Evolutionary conservation across 2,113 vertebrate genomes (phyloP).

Genomic region (Coturnix japonica): DNA sequence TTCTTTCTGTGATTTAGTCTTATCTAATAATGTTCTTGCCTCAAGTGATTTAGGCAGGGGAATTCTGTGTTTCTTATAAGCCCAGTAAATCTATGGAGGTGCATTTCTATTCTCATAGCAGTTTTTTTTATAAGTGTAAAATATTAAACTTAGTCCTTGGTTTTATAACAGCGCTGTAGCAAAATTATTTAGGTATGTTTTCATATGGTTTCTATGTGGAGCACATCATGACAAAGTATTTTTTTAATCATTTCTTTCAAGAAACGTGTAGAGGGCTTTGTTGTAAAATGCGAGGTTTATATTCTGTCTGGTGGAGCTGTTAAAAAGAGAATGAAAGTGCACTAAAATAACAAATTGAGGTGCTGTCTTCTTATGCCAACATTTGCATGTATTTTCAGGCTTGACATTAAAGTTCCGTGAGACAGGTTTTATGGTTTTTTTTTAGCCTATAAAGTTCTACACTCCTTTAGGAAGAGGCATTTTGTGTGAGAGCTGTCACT

Average conservation of each 20-base stretch:
- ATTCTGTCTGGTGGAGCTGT: conserved; percentile 38
- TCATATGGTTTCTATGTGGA: background rate
- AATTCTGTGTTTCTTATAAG: conserved; percentile 47
- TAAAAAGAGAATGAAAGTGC: conserved; percentile 40
- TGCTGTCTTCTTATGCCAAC: conserved; percentile 24
- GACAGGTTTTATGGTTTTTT: conserved; percentile 21
- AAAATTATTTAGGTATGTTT: background rate
- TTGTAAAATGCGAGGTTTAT: conserved; percentile 40
- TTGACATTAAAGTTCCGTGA: conserved; percentile 44
- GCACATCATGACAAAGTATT: background rate
- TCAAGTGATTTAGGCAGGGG: conserved; percentile 40
- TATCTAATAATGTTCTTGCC: conserved; percentile 48
- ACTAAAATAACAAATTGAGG: conserved; percentile 51
- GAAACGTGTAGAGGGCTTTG: background rate
- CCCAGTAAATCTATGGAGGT: conserved; percentile 44
- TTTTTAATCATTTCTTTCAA: conserved; percentile 11
- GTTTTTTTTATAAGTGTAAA: background rate
- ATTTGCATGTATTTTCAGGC: conserved; percentile 54
- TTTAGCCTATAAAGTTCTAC: background rate
- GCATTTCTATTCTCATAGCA: conserved; percentile 26
- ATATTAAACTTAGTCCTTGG: conserved; percentile 7
- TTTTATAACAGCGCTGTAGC: background rate
- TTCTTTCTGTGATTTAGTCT: conserved; percentile 44
- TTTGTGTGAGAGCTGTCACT: background rate
- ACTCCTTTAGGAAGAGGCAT: background rate